Conservation (phyloP, 2,113 vertebrate species). For the Gadus macrocephalus region DNA sequence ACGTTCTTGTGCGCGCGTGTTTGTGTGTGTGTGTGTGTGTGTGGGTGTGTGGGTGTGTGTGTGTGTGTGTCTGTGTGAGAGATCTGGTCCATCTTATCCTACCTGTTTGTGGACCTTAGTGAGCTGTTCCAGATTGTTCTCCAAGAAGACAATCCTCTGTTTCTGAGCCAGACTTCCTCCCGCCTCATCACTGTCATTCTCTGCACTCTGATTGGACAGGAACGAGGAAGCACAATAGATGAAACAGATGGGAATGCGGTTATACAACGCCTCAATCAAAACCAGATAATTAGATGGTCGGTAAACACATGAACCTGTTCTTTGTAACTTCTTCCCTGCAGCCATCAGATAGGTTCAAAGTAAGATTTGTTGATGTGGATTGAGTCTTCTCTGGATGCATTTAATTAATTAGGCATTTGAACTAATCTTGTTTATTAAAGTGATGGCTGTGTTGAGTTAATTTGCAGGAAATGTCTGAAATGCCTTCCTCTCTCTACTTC, state of each 20-base stretch:
- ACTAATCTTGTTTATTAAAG: no score
- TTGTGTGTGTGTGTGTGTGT: neutral
- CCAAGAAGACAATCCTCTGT: slow-evolving; percentile 61
- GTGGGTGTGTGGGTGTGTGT: neutral
- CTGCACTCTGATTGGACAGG: slow-evolving; percentile 37
- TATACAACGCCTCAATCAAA: no score
- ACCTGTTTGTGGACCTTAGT: slow-evolving; percentile 71
- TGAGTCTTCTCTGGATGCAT: no score
- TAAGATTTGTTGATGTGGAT: no score
- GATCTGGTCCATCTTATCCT: neutral
- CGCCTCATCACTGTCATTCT: slow-evolving; percentile 48
- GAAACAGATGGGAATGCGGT: neutral
- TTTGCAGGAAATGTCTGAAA: no score
- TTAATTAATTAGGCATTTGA: no score
- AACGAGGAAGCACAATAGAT: neutral
- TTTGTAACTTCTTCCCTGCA: no score
- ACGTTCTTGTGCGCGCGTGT: neutral
- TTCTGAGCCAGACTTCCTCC: slow-evolving; percentile 60
- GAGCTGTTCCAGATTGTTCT: slow-evolving; percentile 65
- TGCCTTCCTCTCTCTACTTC: no score
- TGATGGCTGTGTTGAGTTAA: no score
- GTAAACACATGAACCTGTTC: no score
- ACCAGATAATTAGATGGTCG: no score
- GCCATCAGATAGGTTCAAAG: no score
- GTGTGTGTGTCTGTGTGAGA: neutral